Conservation (phyloP, 2,888 invertebrate species). For the Melinopterus prodromus region DNA sequence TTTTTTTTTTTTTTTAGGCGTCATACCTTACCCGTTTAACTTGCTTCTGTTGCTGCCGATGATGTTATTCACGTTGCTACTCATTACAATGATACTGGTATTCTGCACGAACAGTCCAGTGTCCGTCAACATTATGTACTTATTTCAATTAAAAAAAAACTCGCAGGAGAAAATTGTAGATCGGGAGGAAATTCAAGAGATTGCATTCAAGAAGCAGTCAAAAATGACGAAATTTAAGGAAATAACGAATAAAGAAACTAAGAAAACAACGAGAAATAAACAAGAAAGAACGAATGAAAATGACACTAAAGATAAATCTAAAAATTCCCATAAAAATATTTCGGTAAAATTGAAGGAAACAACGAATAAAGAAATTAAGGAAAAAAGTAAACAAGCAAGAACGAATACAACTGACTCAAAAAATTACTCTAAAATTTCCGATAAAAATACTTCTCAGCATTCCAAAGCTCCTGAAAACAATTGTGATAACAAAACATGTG, state of each 20-base stretch:
- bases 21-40: constrained; percentile 30
- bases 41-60: constrained; percentile 26
- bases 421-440: neutral
- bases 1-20: constrained; percentile 25
- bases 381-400: neutral
- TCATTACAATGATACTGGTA: constrained; percentile 26
- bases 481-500: neutral
- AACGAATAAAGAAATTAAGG: neutral
- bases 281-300: neutral
- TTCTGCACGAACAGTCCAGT: constrained; percentile 27
- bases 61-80: constrained; percentile 26
- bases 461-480: neutral
- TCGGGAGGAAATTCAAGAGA: constrained; percentile 28
- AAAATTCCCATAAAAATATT: neutral
- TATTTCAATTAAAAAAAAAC: constrained; percentile 31
- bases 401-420: neutral
- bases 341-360: neutral
- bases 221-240: neutral
- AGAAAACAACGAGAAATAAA: neutral
- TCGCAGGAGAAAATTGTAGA: constrained; percentile 9
- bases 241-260: neutral
- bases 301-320: neutral
- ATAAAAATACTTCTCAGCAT: neutral
- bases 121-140: constrained; percentile 29
- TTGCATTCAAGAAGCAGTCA: neutral